Evolutionary conservation across 2,888 invertebrate genomes (phyloP), one percentile per base, ranked within the genome.

Genomic region (Athripsodes cinereus): DNA sequence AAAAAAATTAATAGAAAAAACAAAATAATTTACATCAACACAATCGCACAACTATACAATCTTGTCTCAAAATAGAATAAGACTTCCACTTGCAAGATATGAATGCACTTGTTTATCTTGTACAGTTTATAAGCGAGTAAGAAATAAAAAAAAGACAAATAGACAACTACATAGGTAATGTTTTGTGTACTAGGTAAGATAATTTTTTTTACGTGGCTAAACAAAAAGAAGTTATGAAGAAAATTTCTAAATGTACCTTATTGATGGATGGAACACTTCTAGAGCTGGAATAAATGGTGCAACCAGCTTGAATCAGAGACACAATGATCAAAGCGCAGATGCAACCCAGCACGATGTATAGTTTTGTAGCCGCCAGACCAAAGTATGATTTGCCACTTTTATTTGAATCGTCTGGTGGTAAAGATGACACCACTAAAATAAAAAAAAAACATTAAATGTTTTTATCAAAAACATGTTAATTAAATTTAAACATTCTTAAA

Each of bases 281-380:
- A 1, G 65, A 49, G 0, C n/a, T 82, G 67, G 84, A 82, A 72
- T 88, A 87, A 50, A 94, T 82, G 1, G 92, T 93, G 69, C 92
- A 92, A 53, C 79, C 84, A 0, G 92, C 93, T 75, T 94, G 94
- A 50, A 94, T 76, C 11, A 93, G 67, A 1, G 91, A 90, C 44
- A 94, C 82, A 19, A 92, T 75, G 31, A 93, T 76, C 47, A 95
- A 73, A 0, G 92, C 92, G 0, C 82, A 85, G 57, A 93, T 86
- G 66, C 92, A 90, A 6, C 88, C 93, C 59, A 90, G 76, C 46
- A 93, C 90, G 61, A 90, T 86, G 78, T 90, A 92, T 60, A 92
- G 75, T 68, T 91, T 89, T 16, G 85, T 84, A 67, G 85, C 84
- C 0, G 88, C 84, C 49, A 87, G 70, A 51, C 81, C 81, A 74